Evolutionary conservation across 2,797 vertebrate genomes (phyloP).

Genomic region (Fistularia commersonii): DNA sequence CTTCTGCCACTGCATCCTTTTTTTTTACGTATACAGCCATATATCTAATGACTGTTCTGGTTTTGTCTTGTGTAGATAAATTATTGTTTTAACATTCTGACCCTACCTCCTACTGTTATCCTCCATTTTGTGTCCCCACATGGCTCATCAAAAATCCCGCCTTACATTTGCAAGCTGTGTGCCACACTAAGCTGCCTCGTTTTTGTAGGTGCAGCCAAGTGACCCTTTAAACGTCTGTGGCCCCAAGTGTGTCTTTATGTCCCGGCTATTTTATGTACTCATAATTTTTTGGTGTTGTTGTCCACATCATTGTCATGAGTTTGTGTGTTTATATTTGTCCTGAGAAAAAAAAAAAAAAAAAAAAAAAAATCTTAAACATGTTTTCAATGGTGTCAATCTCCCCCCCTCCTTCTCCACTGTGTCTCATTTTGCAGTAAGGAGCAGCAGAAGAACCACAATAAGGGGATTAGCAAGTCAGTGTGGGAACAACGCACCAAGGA

Average conservation of each 20-base stretch:
- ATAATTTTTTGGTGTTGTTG: slow-evolving; percentile 56
- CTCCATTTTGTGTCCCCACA: slow-evolving; percentile 40
- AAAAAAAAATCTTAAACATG: background rate
- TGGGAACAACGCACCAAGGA: slow-evolving; percentile 96
- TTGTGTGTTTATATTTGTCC: slow-evolving; percentile 28
- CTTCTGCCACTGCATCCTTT: too few species aligned
- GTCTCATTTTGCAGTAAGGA: slow-evolving; percentile 80
- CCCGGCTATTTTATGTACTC: slow-evolving; percentile 56
- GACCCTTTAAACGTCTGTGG: slow-evolving; percentile 49
- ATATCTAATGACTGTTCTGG: too few species aligned
- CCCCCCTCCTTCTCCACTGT: slow-evolving; percentile 12
- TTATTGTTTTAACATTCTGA: slow-evolving; percentile 12
- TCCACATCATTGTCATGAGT: slow-evolving; percentile 52
- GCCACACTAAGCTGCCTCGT: slow-evolving; percentile 31
- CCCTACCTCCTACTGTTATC: slow-evolving; percentile 42
- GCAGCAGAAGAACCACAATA: slow-evolving; percentile 89
- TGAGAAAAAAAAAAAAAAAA: too few species aligned
- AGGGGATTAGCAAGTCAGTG: slow-evolving; percentile 81
- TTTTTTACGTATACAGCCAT: too few species aligned
- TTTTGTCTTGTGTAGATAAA: slow-evolving; percentile 2
- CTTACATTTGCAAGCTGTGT: slow-evolving; percentile 56
- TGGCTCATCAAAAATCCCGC: slow-evolving; percentile 52
- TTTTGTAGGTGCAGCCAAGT: slow-evolving; percentile 43
- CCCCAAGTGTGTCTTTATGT: slow-evolving; percentile 52
- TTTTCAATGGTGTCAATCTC: slow-evolving; percentile 14